Evolutionary conservation across 2,113 vertebrate genomes (phyloP), one percentile per base, ranked within the genome.

Genomic region (Charina bottae): DNA sequence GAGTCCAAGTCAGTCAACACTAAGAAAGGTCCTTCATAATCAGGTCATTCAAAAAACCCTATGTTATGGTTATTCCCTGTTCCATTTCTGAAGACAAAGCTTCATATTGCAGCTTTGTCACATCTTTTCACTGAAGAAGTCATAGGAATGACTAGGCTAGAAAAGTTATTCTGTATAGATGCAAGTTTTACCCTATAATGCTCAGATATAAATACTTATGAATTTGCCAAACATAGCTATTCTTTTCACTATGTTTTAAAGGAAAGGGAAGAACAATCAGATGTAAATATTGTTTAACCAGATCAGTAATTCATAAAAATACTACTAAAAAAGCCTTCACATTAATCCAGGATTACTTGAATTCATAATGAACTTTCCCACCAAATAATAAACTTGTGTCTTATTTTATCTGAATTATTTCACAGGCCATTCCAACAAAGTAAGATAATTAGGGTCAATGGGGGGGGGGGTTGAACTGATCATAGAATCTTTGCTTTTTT

Each of bases 241-340:
- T 72, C n/a, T 6, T 72, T 72, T 33, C n/a, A 72, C 5, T 72
- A 7, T 19, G 23, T n/a, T 91, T 84, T 54, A 84, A 89, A 89
- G 23, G 46, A 84, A 89, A 89, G 55, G 37, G 55, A 92, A 83
- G 28, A 89, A 59, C 10, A 56, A 24, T 56, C 83, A 26, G 64
- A 88, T 58, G 49, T 33, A 46, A 83, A 90, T 58, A 49, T 2
- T 62, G 28, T 90, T 24, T 23, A 19, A 60, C 28, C 19, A 64
- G 56, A 26, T 28, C 56, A 64, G 90, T 12, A 37, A 56, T 87
- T 91, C 85, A 91, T n/a, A 26, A 86, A 87, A 91, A 72, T 87
- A 8, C 68, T 78, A 59, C 54, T 54, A 53, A 56, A 59, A 87
- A 83, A 59, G 6, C 0, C 21, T 49, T 56, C 0, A 19, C 23